phyloP scores from a whole-genome alignment of 2,113 vertebrate species.

The Synodontis membranacea region DNA sequence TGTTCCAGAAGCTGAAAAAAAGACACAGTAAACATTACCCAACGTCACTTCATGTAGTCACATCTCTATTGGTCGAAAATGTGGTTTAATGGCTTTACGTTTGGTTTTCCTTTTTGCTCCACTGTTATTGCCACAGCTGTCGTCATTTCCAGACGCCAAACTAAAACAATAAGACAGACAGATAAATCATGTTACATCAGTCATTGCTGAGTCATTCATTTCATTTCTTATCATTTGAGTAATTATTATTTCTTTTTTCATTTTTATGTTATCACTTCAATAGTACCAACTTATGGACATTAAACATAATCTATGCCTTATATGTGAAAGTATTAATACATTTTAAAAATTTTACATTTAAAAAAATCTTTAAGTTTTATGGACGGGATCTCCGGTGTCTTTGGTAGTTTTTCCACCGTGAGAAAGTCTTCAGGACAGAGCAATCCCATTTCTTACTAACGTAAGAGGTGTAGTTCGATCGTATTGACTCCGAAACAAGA shows the following conservation, averaged over 20 bases:
- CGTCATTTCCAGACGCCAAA: slow-evolving; percentile 55
- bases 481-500: background rate
- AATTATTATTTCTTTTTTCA: background rate
- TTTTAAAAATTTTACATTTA: no score
- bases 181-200: no score
- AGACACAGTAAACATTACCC: background rate
- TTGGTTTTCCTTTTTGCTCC: slow-evolving; percentile 59
- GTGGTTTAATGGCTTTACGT: slow-evolving; percentile 26
- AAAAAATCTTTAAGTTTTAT: background rate
- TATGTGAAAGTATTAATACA: background rate
- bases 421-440: background rate
- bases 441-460: background rate
- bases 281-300: background rate
- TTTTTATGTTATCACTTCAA: no score
- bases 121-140: slow-evolving; percentile 57
- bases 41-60: no score
- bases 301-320: background rate
- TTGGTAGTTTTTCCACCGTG: background rate
- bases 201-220: background rate
- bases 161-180: slow-evolving; percentile 52
- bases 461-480: background rate
- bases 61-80: background rate
- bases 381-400: background rate
- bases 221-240: background rate
- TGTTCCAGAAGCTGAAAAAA: slow-evolving; percentile 59